Conservation (phyloP, 2,113 vertebrate species). For the Picathartes gymnocephalus region DNA sequence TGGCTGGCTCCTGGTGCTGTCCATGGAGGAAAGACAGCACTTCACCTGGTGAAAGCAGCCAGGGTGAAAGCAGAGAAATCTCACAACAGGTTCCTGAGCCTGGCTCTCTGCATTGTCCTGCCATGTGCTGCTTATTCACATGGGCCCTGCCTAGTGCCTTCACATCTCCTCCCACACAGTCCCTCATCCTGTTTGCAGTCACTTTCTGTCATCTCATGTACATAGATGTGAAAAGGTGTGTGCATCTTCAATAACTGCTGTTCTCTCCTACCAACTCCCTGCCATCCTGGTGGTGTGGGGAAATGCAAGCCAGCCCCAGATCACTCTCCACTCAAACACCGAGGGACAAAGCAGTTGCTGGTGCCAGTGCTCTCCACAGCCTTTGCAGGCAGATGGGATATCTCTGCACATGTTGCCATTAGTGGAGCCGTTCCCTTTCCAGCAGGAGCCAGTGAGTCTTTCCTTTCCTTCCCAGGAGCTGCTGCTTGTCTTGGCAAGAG, state of each 20-base stretch:
- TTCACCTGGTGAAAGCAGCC: not conserved
- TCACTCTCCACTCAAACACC: not conserved
- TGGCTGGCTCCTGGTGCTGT: not conserved
- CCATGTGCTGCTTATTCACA: constrained; percentile 12
- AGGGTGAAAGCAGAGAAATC: not conserved
- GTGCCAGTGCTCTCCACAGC: not conserved
- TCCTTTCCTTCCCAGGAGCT: not conserved
- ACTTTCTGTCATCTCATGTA: not conserved
- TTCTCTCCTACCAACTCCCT: not conserved
- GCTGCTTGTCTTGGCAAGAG: not conserved
- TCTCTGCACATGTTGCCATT: fast-evolving
- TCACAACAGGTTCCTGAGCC: not conserved
- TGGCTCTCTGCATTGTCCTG: not conserved
- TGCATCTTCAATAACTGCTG: not conserved
- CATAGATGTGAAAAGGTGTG: not conserved
- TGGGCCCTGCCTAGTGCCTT: not conserved
- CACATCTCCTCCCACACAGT: not conserved
- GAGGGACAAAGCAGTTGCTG: not conserved
- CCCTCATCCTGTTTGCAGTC: not conserved
- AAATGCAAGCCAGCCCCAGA: not conserved
- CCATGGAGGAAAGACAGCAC: not conserved
- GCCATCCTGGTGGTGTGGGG: fast-evolving
- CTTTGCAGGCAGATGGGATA: not conserved
- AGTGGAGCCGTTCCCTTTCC: not conserved
- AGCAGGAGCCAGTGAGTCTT: not conserved